Evolutionary conservation across 2,113 vertebrate species (phyloP).

Genomic region (Panthera tigris): DNA sequence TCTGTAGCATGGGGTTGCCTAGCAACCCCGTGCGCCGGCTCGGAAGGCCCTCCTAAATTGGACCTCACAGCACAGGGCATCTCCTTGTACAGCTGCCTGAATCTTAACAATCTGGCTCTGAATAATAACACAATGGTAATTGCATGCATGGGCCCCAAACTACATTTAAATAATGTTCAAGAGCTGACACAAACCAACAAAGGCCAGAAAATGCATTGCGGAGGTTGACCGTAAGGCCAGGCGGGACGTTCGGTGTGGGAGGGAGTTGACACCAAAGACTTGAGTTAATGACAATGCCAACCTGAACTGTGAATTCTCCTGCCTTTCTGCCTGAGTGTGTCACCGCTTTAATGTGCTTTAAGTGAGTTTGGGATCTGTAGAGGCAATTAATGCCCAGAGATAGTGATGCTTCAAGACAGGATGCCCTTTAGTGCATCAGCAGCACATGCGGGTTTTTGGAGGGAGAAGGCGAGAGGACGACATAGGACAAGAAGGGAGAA

Average conservation of each 20-base stretch:
- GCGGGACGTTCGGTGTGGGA: neutral
- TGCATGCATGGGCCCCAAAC: slow-evolving; percentile 78
- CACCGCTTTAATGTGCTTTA: slow-evolving; percentile 64
- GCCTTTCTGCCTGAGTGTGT: slow-evolving; percentile 54
- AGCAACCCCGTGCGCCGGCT: slow-evolving; percentile 72
- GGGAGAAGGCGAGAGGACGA: neutral
- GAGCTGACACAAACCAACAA: slow-evolving; percentile 79
- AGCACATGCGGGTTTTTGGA: neutral
- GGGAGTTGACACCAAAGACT: slow-evolving; percentile 73
- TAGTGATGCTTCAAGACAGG: slow-evolving; percentile 42
- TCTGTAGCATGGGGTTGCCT: slow-evolving; percentile 77
- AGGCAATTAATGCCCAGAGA: slow-evolving; percentile 70
- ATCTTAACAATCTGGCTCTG: slow-evolving; percentile 72
- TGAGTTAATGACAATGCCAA: slow-evolving; percentile 77
- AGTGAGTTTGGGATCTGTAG: slow-evolving; percentile 59
- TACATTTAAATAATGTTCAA: slow-evolving; percentile 83
- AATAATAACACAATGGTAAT: slow-evolving; percentile 79
- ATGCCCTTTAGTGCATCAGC: slow-evolving; percentile 48
- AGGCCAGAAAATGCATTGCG: slow-evolving; percentile 75
- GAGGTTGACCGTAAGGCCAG: slow-evolving; percentile 67
- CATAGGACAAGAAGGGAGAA: neutral
- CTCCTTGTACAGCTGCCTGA: slow-evolving; percentile 81
- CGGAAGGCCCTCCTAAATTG: slow-evolving; percentile 79
- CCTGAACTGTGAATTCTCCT: slow-evolving; percentile 59
- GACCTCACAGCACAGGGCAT: slow-evolving; percentile 77